phyloP scores from a whole-genome alignment of 2,888 invertebrate genomes.

The Heliothis peltigera region DNA sequence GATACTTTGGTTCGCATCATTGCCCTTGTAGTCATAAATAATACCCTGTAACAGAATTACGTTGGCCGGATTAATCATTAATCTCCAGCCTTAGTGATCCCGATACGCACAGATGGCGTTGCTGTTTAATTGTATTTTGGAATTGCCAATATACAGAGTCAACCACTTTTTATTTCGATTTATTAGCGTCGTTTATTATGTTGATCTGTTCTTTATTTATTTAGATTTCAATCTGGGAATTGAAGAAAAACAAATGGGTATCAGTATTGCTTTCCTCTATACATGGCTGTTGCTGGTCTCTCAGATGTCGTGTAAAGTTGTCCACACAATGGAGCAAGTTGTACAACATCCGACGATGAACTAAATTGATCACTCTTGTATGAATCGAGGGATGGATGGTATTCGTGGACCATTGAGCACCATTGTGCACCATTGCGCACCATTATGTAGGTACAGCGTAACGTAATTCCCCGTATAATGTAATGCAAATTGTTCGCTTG shows the following conservation, averaged over 20 bases:
- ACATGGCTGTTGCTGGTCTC: not conserved
- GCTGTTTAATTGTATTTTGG: constrained; percentile 60
- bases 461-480: constrained; percentile 52
- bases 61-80: constrained; percentile 59
- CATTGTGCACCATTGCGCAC: constrained; percentile 25
- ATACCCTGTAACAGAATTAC: constrained; percentile 64
- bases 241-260: constrained; percentile 34
- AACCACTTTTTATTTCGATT: constrained; percentile 57
- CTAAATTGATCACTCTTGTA: constrained; percentile 25
- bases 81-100: constrained; percentile 59
- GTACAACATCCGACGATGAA: constrained; percentile 28
- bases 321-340: constrained; percentile 16
- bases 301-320: constrained; percentile 1
- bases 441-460: constrained; percentile 31
- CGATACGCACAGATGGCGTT: constrained; percentile 55
- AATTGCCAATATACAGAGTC: constrained; percentile 53
- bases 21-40: constrained; percentile 69
- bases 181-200: constrained; percentile 44
- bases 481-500: constrained; percentile 55
- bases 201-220: constrained; percentile 43
- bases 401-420: constrained; percentile 31
- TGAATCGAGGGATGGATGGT: constrained; percentile 21
- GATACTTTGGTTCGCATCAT: constrained; percentile 72
- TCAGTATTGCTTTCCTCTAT: constrained; percentile 22
- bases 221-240: constrained; percentile 43